These are phyloP conservation scores for Amblyraja radiata DNA, from an alignment of 2,797 vertebrate species.

Conservation along the genomic window DNA sequence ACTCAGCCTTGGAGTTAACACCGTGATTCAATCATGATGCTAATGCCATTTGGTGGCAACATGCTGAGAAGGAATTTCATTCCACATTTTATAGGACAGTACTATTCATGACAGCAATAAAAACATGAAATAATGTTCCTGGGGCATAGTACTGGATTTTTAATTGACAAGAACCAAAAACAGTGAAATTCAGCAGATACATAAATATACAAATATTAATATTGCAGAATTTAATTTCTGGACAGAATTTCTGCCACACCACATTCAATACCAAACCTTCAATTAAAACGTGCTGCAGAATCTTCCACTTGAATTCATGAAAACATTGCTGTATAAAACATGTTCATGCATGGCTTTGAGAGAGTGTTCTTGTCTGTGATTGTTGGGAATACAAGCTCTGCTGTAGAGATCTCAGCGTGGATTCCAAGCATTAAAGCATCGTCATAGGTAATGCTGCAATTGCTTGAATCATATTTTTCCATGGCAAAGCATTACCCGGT, in stretches of 20 bases:
- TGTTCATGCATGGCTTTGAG: background rate
- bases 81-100: background rate
- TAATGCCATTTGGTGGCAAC: conserved; percentile 1
- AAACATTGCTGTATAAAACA: background rate
- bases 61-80: background rate
- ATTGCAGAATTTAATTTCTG: background rate
- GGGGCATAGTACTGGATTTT: background rate
- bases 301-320: background rate
- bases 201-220: background rate
- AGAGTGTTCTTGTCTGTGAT: background rate
- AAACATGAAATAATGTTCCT: background rate
- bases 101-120: background rate
- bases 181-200: background rate
- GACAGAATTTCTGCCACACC: background rate
- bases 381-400: background rate
- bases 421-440: background rate
- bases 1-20: background rate
- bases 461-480: background rate
- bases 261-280: background rate
- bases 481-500: background rate
- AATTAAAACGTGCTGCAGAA: background rate
- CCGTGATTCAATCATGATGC: background rate
- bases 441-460: background rate
- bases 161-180: background rate
- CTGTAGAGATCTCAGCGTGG: background rate